A percentile compares a stretch with the other conserved stretches of the same genome.
These are phyloP conservation scores for Galbula dea DNA, from an alignment of 2,113 vertebrate species.

Conservation along the genomic window DNA sequence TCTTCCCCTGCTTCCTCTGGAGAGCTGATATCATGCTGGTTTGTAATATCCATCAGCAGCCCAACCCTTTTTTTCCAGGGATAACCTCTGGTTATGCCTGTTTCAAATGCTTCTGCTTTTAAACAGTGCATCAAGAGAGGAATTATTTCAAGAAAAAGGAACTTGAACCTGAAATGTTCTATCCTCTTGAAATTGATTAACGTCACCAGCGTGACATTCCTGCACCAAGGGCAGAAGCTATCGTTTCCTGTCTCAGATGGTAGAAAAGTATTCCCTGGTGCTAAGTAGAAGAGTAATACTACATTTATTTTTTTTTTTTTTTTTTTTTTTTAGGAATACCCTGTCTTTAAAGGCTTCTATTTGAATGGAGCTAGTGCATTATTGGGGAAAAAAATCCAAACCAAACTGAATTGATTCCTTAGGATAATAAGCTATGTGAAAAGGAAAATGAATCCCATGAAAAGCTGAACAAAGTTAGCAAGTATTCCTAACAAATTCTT, in stretches of 20 bases:
- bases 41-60: not conserved
- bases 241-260: not conserved
- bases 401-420: not conserved
- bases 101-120: not conserved
- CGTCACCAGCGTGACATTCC: not conserved
- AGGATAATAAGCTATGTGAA: not conserved
- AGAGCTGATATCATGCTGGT: constrained; percentile 19
- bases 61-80: constrained; percentile 14
- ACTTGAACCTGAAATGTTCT: not conserved
- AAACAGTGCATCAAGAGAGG: not conserved
- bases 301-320: too few relatives aligned
- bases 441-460: not conserved
- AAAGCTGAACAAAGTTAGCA: not conserved
- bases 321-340: not conserved
- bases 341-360: not conserved
- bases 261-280: not conserved
- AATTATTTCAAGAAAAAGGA: not conserved
- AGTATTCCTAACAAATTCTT: not conserved
- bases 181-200: not conserved
- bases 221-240: not conserved
- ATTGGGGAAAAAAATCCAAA: not conserved
- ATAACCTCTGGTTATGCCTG: not conserved
- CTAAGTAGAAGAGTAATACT: not conserved
- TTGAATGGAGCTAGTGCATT: not conserved
- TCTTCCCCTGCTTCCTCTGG: constrained; percentile 1